Evolutionary conservation across 2,797 vertebrate species (phyloP).

Genomic region (Helostoma temminkii): DNA sequence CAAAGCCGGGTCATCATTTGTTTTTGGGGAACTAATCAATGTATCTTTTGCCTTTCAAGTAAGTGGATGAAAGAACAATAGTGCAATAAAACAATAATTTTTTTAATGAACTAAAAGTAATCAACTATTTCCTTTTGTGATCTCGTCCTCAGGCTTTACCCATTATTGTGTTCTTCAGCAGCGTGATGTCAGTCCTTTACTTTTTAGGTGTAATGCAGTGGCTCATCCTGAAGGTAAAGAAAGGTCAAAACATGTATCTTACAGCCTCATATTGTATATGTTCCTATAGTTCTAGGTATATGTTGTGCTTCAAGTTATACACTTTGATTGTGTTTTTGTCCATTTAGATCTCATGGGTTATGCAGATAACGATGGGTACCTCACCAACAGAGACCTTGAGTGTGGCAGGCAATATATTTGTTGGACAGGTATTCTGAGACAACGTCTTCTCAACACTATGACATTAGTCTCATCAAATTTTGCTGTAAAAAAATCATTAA

Average conservation of each 20-base stretch:
- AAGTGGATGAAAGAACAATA: constrained; percentile 53
- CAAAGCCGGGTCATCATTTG: constrained; percentile 88
- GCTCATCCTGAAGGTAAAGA: constrained; percentile 93
- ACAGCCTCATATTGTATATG: not conserved
- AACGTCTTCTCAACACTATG: not conserved
- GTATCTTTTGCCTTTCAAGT: constrained; percentile 98
- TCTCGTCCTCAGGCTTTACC: constrained; percentile 86
- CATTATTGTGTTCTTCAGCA: constrained; percentile 97
- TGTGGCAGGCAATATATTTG: constrained; percentile 96
- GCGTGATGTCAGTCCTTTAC: constrained; percentile 95
- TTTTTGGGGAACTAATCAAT: constrained; percentile 88
- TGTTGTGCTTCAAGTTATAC: not conserved
- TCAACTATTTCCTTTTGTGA: no score
- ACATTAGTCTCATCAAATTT: not conserved
- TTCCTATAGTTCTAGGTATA: constrained; percentile 6
- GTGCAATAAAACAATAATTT: no score
- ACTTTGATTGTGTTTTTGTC: constrained; percentile 63
- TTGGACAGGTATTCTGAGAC: constrained; percentile 90
- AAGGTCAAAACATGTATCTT: not conserved
- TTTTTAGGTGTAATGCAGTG: constrained; percentile 94
- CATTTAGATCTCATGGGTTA: constrained; percentile 92
- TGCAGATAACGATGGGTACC: constrained; percentile 95
- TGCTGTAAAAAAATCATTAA: not conserved
- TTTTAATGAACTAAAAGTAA: not conserved
- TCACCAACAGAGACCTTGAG: constrained; percentile 93